Conservation (phyloP, 2,888 invertebrate species). For the Torymus tubicola region DNA sequence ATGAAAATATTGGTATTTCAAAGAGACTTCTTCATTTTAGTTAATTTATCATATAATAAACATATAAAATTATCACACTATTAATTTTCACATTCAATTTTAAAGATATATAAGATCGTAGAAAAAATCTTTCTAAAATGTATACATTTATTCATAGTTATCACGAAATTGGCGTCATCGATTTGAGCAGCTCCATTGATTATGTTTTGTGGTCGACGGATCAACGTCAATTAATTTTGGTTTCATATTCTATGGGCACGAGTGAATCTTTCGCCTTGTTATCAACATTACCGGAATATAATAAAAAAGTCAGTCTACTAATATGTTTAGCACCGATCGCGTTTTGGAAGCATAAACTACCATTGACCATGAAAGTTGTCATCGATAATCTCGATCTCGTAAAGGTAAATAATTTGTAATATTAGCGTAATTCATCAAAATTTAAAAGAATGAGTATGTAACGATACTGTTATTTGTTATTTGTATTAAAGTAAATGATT, state of each 20-base stretch:
- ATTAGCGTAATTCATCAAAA: too few species aligned
- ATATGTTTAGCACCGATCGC: slow-evolving; percentile 29
- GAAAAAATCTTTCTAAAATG: not conserved
- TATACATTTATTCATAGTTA: slow-evolving; percentile 79
- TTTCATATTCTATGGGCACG: slow-evolving; percentile 95
- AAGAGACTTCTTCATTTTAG: too few species aligned
- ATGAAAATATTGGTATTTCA: too few species aligned
- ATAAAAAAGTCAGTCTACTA: slow-evolving; percentile 79
- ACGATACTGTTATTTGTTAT: too few species aligned
- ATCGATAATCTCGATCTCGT: slow-evolving; percentile 15
- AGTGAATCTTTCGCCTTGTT: slow-evolving; percentile 84
- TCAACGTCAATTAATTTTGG: slow-evolving; percentile 80
- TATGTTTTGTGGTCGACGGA: slow-evolving; percentile 80
- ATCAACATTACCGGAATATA: slow-evolving; percentile 83
- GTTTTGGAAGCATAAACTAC: slow-evolving; percentile 33
- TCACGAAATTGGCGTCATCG: slow-evolving; percentile 90
- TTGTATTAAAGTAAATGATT: too few species aligned
- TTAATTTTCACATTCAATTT: too few species aligned
- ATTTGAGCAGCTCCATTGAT: slow-evolving; percentile 90
- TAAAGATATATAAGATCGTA: too few species aligned
- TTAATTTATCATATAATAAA: too few species aligned
- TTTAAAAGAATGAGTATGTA: too few species aligned
- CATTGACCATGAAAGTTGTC: not conserved
- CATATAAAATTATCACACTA: too few species aligned
- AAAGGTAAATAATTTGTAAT: not conserved